Percentiles rank a stretch among this genome's conserved stretches.
phyloP scores from a whole-genome alignment of 2,113 vertebrate species.

The Hepsetus odoe region DNA sequence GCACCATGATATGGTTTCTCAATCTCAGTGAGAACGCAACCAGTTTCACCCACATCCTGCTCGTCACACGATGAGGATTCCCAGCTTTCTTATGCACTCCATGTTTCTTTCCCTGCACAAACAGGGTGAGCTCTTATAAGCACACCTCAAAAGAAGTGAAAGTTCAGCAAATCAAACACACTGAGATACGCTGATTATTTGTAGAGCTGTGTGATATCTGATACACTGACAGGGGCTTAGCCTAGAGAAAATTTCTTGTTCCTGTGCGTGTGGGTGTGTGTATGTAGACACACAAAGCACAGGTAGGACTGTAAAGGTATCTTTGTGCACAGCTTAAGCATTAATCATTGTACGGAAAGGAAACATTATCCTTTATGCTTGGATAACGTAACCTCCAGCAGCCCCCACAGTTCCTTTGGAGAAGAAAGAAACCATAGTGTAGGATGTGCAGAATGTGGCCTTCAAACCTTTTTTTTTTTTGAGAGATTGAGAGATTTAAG shows the following conservation, averaged over 20 bases:
- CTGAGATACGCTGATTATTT: background rate
- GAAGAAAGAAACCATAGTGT: conserved; percentile 13
- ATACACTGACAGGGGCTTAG: background rate
- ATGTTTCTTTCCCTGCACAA: background rate
- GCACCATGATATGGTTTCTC: background rate
- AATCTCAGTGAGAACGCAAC: background rate
- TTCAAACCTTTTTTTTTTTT: background rate
- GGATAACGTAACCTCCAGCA: conserved; percentile 21
- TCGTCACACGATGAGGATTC: background rate
- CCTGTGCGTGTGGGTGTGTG: background rate
- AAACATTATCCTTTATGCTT: conserved; percentile 36
- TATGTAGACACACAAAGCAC: conserved; percentile 11
- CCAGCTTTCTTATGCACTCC: background rate
- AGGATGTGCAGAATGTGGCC: background rate
- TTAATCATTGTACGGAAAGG: conserved; percentile 32
- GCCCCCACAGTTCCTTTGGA: conserved; percentile 21
- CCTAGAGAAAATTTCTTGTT: conserved; percentile 1
- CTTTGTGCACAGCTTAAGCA: conserved; percentile 6
- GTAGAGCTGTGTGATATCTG: conserved; percentile 8
- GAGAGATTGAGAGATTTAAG: too few relatives aligned
- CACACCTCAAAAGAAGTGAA: background rate
- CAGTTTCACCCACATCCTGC: conserved; percentile 1
- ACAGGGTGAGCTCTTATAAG: conserved; percentile 14
- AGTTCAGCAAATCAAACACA: too few relatives aligned
- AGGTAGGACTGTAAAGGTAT: conserved; percentile 21